Evolutionary conservation across 1,140 invertebrate genomes (phyloP).

Genomic region (Schlechtendalia chinensis): DNA sequence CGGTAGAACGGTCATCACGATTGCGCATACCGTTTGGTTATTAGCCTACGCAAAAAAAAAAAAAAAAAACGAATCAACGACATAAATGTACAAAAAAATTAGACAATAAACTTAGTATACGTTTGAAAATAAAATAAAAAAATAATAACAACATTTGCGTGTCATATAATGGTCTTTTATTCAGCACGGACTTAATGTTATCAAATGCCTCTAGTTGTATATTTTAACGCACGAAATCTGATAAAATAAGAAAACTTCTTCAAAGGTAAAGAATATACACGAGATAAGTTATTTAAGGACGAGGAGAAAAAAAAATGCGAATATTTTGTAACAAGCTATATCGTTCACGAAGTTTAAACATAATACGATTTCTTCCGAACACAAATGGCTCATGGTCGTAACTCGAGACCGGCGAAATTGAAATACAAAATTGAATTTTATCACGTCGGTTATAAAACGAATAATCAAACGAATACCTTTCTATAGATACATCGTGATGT

Average conservation of each 20-base stretch:
- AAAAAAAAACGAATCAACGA: too few species aligned
- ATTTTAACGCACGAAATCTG: conserved; percentile 23
- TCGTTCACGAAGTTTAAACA: conserved; percentile 21
- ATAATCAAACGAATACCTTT: conserved; percentile 28
- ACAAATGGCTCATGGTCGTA: conserved; percentile 3
- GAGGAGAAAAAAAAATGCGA: conserved; percentile 10
- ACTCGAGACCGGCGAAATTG: conserved; percentile 21
- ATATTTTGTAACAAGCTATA: conserved; percentile 38
- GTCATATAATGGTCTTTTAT: conserved; percentile 21
- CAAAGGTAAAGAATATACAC: conserved; percentile 15
- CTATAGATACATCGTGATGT: not conserved
- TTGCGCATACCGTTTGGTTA: too few species aligned
- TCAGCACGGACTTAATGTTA: conserved; percentile 22
- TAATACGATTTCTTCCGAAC: conserved; percentile 22
- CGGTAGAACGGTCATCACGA: too few species aligned
- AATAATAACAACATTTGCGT: conserved; percentile 13
- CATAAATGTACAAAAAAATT: too few species aligned
- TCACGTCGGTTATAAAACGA: not conserved
- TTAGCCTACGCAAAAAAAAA: too few species aligned
- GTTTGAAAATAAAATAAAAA: not conserved
- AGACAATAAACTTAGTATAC: too few species aligned
- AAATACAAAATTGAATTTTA: conserved; percentile 42
- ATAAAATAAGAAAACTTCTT: conserved; percentile 28
- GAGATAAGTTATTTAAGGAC: conserved; percentile 4
- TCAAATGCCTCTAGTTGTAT: conserved; percentile 23